A percentile compares a stretch with the other conserved stretches of the same genome.
phyloP scores from a whole-genome alignment of 2,888 invertebrate genomes.

The Temnothorax ravouxi region DNA sequence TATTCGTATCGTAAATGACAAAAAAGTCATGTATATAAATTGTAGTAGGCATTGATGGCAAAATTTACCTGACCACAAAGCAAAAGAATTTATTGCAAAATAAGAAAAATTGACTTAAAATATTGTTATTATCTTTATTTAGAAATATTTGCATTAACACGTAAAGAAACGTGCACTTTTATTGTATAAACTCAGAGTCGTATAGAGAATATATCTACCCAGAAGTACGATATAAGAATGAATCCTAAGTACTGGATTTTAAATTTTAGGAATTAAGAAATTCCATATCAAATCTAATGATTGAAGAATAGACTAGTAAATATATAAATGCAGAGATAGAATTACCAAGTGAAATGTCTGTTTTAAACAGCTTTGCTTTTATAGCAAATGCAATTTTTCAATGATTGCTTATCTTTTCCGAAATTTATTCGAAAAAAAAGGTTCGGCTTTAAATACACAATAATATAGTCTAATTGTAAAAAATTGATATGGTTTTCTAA shows the following conservation, averaged over 20 bases:
- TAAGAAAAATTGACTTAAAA: constrained; percentile 32
- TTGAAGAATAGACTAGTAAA: neutral
- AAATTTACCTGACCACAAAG: constrained; percentile 21
- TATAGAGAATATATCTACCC: neutral
- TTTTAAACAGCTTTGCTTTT: neutral
- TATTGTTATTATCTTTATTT: constrained; percentile 32
- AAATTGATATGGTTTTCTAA: constrained; percentile 53
- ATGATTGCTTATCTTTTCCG: neutral
- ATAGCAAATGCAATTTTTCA: neutral
- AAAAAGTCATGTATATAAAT: constrained; percentile 79
- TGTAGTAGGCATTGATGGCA: constrained; percentile 77
- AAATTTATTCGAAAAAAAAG: constrained; percentile 6
- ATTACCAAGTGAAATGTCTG: neutral
- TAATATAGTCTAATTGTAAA: constrained; percentile 54
- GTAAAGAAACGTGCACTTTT: constrained; percentile 1
- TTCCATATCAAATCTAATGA: neutral
- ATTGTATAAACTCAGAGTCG: constrained; percentile 33
- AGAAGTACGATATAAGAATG: constrained; percentile 20
- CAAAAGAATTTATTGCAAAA: neutral
- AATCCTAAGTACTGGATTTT: constrained; percentile 2
- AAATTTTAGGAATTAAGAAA: constrained; percentile 34
- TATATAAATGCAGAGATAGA: neutral
- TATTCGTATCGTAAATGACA: constrained; percentile 84
- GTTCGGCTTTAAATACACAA: constrained; percentile 29
- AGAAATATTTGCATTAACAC: constrained; percentile 27